Percentiles rank a stretch among this genome's conserved stretches.
phyloP scores from a whole-genome alignment of 2,797 vertebrate species.

The Cetoscarus ocellatus region DNA sequence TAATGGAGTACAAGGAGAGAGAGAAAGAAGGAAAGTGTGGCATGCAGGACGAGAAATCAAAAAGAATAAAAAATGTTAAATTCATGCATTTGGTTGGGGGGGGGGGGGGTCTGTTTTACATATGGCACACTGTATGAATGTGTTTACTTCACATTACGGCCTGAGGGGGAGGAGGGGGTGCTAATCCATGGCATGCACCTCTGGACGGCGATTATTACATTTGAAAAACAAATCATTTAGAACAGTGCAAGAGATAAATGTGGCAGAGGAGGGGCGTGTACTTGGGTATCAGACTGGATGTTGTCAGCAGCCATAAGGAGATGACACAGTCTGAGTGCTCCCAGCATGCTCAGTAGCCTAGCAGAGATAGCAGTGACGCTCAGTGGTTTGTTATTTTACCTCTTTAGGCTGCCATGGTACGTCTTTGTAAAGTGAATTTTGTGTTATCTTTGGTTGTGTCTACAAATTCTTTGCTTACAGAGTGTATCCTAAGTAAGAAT shows the following conservation, averaged over 20 bases:
- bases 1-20: conserved; percentile 38
- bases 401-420: conserved; percentile 50
- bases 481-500: conserved; percentile 49
- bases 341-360: conserved; percentile 40
- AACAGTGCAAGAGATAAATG: conserved; percentile 42
- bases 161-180: conserved; percentile 21
- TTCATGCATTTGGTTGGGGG: conserved; percentile 66
- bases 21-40: conserved; percentile 29
- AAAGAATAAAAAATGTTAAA: conserved; percentile 83
- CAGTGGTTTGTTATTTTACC: conserved; percentile 53
- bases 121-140: conserved; percentile 69
- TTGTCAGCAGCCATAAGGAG: conserved; percentile 61
- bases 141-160: conserved; percentile 72
- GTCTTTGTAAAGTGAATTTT: conserved; percentile 54
- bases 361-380: conserved; percentile 46
- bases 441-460: conserved; percentile 30
- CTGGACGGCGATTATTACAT: conserved; percentile 67
- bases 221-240: conserved; percentile 69
- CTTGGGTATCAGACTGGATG: conserved; percentile 33
- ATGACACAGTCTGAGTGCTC: conserved; percentile 58
- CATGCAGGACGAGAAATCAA: conserved; percentile 66
- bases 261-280: conserved; percentile 26
- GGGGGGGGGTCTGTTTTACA: conserved; percentile 72
- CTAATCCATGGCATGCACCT: conserved; percentile 63
- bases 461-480: conserved; percentile 51